These are phyloP conservation scores for Rhinolophus sinicus DNA, from an alignment of 2,113 vertebrate species.

Conservation along the genomic window DNA sequence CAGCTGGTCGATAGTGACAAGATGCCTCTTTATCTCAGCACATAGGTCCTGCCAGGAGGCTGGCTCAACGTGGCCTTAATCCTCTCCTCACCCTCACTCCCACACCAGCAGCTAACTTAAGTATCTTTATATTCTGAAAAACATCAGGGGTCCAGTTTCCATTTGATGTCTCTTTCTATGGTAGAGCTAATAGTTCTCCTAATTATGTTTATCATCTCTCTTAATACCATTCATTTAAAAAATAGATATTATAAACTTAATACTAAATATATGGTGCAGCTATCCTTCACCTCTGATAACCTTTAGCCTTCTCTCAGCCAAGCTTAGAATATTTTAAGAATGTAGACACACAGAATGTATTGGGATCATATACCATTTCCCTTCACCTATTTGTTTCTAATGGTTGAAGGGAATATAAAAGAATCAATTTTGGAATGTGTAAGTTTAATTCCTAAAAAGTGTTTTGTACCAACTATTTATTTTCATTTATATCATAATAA, in stretches of 20 bases:
- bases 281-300: background rate
- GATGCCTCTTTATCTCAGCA: background rate
- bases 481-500: background rate
- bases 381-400: background rate
- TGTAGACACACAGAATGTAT: background rate
- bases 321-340: background rate
- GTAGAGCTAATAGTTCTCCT: background rate
- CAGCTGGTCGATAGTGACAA: background rate
- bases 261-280: background rate
- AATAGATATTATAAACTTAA: background rate
- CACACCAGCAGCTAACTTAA: background rate
- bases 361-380: background rate
- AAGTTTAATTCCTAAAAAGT: background rate
- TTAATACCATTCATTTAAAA: background rate
- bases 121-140: background rate
- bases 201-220: background rate
- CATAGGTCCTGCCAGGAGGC: background rate
- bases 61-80: background rate
- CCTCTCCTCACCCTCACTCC: background rate
- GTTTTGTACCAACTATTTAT: background rate
- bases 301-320: background rate
- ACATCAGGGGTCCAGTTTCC: background rate
- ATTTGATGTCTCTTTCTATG: background rate
- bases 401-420: background rate
- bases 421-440: background rate